A percentile compares a stretch with the other conserved stretches of the same genome.
Evolutionary conservation across 1,140 invertebrate genomes (phyloP).

Genomic region (Aplysia californica): DNA sequence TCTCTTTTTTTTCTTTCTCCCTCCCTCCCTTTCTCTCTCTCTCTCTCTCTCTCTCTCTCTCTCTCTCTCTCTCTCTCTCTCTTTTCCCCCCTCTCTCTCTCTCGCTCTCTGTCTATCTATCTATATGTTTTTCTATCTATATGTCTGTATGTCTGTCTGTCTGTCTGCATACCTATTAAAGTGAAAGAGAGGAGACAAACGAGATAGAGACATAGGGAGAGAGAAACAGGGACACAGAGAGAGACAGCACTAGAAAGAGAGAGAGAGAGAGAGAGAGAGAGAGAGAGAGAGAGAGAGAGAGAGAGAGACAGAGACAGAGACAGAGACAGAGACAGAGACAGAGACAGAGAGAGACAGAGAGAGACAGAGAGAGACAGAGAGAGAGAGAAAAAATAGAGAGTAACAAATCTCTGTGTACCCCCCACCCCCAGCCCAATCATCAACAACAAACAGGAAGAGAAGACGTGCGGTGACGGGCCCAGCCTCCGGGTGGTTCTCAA

Average conservation of each 20-base stretch:
- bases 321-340: no score
- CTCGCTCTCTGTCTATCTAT: not conserved
- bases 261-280: constrained; percentile 4
- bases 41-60: not conserved
- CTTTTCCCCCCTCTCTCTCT: not conserved
- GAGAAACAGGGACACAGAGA: no score
- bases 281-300: not conserved
- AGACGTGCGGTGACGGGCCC: constrained; percentile 23
- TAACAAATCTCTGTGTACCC: no score
- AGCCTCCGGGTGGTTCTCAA: constrained; percentile 14
- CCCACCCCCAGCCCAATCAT: constrained; percentile 27
- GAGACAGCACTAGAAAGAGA: no score
- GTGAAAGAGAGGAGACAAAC: no score
- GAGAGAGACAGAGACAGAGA: no score
- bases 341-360: no score
- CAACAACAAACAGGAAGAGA: constrained; percentile 29
- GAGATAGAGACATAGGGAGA: no score
- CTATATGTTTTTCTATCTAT: no score
- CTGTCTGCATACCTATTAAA: no score
- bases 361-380: not conserved
- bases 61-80: not conserved
- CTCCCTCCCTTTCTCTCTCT: not conserved
- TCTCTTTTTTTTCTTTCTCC: no score
- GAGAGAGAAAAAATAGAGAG: not conserved
- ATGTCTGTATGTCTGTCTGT: no score